Evolutionary conservation across 2,888 invertebrate genomes (phyloP).

Genomic region (Hirtodrosophila trivittata): DNA sequence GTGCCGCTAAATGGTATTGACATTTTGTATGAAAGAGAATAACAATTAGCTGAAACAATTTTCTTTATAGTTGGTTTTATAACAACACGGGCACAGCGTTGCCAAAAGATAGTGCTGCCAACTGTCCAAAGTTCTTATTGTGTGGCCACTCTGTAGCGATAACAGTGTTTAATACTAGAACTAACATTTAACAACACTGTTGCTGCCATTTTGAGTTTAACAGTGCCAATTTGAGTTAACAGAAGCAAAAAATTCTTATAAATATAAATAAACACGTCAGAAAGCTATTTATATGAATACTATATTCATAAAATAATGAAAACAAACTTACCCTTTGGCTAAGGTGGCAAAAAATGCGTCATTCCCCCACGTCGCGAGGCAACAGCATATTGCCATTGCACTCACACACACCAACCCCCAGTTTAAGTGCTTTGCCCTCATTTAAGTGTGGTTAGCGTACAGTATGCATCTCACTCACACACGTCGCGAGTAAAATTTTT

Average conservation of each 20-base stretch:
- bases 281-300: background rate
- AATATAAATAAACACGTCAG: background rate
- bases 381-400: constrained; percentile 46
- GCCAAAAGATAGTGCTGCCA: constrained; percentile 36
- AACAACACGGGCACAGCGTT: constrained; percentile 48
- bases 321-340: background rate
- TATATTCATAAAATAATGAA: background rate
- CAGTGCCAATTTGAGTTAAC: constrained; percentile 49
- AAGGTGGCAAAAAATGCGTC: constrained; percentile 23
- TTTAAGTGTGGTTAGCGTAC: constrained; percentile 67
- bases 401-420: constrained; percentile 56
- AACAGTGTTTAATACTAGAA: constrained; percentile 14
- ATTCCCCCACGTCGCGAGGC: constrained; percentile 37
- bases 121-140: background rate
- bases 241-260: background rate
- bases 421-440: constrained; percentile 73
- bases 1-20: constrained; percentile 90
- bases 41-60: constrained; percentile 30
- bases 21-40: constrained; percentile 83
- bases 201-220: constrained; percentile 28
- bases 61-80: constrained; percentile 50
- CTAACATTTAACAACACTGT: constrained; percentile 16
- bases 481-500: constrained; percentile 78
- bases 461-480: constrained; percentile 68
- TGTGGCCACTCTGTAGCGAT: constrained; percentile 14